Conservation (phyloP, 2,888 invertebrate genomes). For the Polydrusus cervinus region DNA sequence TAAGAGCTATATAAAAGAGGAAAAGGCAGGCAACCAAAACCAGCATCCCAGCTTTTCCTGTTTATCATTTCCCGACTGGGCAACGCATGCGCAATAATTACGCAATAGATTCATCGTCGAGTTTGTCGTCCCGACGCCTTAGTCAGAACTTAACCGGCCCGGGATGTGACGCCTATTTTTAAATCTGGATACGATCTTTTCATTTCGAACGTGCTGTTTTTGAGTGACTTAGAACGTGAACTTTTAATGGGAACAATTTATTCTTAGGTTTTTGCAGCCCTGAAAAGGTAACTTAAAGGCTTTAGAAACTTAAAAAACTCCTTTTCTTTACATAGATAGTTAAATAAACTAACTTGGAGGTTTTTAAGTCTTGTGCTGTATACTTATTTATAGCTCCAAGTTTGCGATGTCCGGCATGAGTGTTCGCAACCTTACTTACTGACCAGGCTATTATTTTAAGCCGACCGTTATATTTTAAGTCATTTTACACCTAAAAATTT, state of each 20-base stretch:
- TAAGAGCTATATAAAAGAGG: slow-evolving; percentile 42
- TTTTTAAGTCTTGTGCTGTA: slow-evolving; percentile 17
- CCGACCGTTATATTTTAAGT: slow-evolving; percentile 1
- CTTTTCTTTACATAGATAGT: neutral
- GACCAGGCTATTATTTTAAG: slow-evolving; percentile 22
- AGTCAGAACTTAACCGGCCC: slow-evolving; percentile 41
- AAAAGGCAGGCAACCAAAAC: slow-evolving; percentile 43
- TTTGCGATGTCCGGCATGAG: slow-evolving; percentile 18
- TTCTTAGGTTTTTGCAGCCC: slow-evolving; percentile 47
- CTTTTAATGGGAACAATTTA: slow-evolving; percentile 42
- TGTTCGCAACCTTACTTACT: slow-evolving; percentile 10
- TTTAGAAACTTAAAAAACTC: neutral
- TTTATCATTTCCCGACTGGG: slow-evolving; percentile 47
- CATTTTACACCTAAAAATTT: slow-evolving; percentile 29
- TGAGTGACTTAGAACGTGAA: slow-evolving; percentile 24
- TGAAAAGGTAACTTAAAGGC: slow-evolving; percentile 48
- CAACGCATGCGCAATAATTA: slow-evolving; percentile 52
- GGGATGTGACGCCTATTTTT: slow-evolving; percentile 43
- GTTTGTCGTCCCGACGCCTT: slow-evolving; percentile 52
- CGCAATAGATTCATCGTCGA: slow-evolving; percentile 50
- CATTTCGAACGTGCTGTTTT: slow-evolving; percentile 41
- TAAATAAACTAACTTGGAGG: slow-evolving; percentile 4
- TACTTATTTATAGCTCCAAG: slow-evolving; percentile 27
- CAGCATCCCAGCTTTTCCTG: slow-evolving; percentile 53
- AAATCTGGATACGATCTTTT: slow-evolving; percentile 45